Evolutionary conservation across 2,888 invertebrate genomes (phyloP).

Genomic region (Biston betularia): DNA sequence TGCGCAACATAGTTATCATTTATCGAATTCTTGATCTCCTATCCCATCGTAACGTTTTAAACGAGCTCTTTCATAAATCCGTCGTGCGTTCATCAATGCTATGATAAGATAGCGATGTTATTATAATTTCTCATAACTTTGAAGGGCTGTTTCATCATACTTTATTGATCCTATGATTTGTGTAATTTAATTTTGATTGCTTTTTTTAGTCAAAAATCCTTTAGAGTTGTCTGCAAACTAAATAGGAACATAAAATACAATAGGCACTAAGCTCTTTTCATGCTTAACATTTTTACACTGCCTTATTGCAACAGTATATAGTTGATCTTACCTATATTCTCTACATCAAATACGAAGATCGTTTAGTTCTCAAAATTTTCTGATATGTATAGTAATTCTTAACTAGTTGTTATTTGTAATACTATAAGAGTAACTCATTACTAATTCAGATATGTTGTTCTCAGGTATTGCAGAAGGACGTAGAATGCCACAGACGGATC

Average conservation of each 20-base stretch:
- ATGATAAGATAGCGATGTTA: slow-evolving; percentile 41
- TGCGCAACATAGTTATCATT: slow-evolving; percentile 54
- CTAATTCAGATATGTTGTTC: background rate
- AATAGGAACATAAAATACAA: background rate
- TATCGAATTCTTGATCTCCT: slow-evolving; percentile 55
- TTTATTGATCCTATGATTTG: background rate
- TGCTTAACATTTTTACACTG: no score
- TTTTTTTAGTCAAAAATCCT: background rate
- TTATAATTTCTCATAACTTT: slow-evolving; percentile 21
- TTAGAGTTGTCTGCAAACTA: background rate
- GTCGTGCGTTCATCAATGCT: slow-evolving; percentile 46
- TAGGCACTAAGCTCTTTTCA: background rate
- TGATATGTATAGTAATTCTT: background rate
- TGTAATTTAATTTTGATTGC: background rate
- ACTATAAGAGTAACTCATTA: background rate
- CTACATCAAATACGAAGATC: no score
- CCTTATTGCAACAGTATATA: no score
- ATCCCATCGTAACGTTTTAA: slow-evolving; percentile 45
- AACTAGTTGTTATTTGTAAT: background rate
- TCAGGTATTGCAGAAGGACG: slow-evolving; percentile 96
- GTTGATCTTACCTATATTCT: no score
- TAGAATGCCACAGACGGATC: slow-evolving; percentile 95
- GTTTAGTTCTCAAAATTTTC: background rate
- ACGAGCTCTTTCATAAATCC: slow-evolving; percentile 52
- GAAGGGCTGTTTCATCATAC: slow-evolving; percentile 20